Conservation (phyloP, 2,113 vertebrate genomes). For the Salvelinus fontinalis region DNA sequence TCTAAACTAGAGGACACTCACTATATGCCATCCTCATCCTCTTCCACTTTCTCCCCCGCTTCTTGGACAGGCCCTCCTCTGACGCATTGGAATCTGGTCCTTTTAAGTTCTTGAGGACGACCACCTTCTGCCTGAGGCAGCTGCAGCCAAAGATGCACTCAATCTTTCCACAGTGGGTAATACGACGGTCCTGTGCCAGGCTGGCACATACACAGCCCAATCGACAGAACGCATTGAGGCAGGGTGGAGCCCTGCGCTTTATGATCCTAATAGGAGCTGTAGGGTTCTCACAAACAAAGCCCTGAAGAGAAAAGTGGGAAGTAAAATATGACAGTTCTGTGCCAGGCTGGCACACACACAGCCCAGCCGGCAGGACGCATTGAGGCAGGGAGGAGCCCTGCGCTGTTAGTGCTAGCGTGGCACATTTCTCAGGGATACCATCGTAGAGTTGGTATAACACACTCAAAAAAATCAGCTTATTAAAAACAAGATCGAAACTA, state of each 20-base stretch:
- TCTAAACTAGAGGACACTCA: slow-evolving; percentile 66
- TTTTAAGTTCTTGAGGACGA: slow-evolving; percentile 82
- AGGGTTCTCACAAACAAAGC: slow-evolving; percentile 80
- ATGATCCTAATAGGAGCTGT: slow-evolving; percentile 74
- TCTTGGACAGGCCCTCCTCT: slow-evolving; percentile 53
- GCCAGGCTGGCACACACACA: slow-evolving; percentile 88
- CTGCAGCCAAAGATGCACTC: slow-evolving; percentile 92
- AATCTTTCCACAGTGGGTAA: slow-evolving; percentile 84
- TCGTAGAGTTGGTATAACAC: too few species aligned
- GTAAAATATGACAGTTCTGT: slow-evolving; percentile 65
- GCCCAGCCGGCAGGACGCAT: slow-evolving; percentile 89
- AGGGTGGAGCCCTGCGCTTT: slow-evolving; percentile 77
- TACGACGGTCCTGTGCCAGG: slow-evolving; percentile 74
- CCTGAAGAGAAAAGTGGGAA: slow-evolving; percentile 50
- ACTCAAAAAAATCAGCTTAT: too few species aligned
- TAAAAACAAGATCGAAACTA: too few species aligned
- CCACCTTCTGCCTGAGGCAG: slow-evolving; percentile 89
- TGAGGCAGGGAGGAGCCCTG: slow-evolving; percentile 83
- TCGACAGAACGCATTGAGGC: slow-evolving; percentile 90
- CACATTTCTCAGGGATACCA: not conserved
- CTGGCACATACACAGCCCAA: slow-evolving; percentile 91
- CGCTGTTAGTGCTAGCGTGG: slow-evolving; percentile 37
- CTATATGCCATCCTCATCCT: slow-evolving; percentile 87
- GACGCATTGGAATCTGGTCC: slow-evolving; percentile 61
- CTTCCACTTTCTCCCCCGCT: slow-evolving; percentile 76